Base-by-base conservation (phyloP, 2,797 vertebrate genomes). In the Sebastes hubbsi region DNA sequence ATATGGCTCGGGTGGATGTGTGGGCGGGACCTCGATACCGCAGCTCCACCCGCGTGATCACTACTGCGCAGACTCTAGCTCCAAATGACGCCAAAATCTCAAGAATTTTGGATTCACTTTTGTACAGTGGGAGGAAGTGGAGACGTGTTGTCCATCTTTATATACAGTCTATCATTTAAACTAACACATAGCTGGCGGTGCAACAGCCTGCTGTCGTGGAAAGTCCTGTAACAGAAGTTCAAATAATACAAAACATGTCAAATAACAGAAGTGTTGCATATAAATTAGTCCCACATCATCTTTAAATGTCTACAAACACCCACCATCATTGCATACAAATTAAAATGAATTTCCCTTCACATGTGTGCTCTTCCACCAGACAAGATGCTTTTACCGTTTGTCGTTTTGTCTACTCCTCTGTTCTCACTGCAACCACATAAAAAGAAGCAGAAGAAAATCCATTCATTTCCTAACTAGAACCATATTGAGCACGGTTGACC, bases 391-490 rank as follows among this genome's bases (percentile, higher is more conserved):
- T 32, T 30, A 3, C 8, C 0, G 0, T 34, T 32, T 25, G 54
- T 76, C 60, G 1, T 65, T 42, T 30, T 12, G 29, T 32, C 36
- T 12, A 22, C 72, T 72, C 65, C 3, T 71, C 61, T 68, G 65
- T 77, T 75, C 59, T 85, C 66, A 38, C 54, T 55, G 42, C 61
- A 65, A 4, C 63, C 42, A 29, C 56, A 54, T 83, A 13, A 49
- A 59, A 61, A 42, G 38, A 46, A 20, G 22, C 22, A 27, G 14
- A 60, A 38, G 46, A 71, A 71, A 49, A 81, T 62, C 30, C 13
- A 46, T 64, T 78, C 16, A 22, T 59, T 29, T 72, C 64, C 66
- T 60, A 77, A 87, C 10, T 18, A 29, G 55, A 74, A 87, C 63
- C 85, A 83, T 6, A 68, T 20, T 62, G 59, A 71, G 29, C 46